phyloP scores from a whole-genome alignment of 2,888 invertebrate genomes.

The Metallyticus violacea region DNA sequence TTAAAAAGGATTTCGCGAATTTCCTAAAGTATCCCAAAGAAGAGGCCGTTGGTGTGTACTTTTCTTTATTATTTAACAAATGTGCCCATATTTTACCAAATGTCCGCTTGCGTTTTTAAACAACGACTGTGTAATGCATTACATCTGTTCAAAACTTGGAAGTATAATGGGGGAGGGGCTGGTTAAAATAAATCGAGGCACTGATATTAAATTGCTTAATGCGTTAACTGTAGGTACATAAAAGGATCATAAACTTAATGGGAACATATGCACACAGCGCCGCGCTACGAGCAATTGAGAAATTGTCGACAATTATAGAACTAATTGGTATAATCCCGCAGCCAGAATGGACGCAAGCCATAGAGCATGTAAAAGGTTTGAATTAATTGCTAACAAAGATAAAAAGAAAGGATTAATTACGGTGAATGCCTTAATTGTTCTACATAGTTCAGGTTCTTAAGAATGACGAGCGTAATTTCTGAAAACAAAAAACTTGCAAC shows the following conservation, averaged over 20 bases:
- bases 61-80: background rate
- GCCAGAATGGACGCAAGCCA: background rate
- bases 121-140: background rate
- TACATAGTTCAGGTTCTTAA: too few species aligned
- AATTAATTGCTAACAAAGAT: background rate
- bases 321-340: background rate
- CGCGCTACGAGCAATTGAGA: background rate
- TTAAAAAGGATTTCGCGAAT: too few species aligned
- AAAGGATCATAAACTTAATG: background rate
- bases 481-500: too few species aligned
- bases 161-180: background rate
- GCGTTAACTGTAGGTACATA: background rate
- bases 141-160: background rate
- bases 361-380: background rate
- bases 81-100: background rate
- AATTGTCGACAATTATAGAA: background rate
- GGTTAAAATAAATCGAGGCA: background rate
- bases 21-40: background rate
- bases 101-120: background rate
- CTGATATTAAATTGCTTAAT: background rate
- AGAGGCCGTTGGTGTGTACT: background rate
- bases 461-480: too few species aligned
- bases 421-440: background rate
- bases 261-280: background rate
- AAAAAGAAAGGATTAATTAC: background rate